phyloP scores from a whole-genome alignment of 2,888 invertebrate species.

The Nomada fucata region DNA sequence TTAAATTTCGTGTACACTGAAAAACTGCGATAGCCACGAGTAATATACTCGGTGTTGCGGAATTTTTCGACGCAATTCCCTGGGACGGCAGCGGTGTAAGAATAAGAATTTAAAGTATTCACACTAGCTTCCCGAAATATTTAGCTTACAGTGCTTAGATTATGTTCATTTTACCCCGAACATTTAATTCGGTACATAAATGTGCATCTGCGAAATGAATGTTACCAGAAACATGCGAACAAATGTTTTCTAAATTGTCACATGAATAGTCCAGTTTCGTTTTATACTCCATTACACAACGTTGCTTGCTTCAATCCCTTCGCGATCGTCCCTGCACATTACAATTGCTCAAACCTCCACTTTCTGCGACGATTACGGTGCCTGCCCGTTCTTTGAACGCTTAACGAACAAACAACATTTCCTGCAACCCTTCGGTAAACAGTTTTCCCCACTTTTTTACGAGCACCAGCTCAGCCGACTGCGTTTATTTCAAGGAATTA shows the following conservation, averaged over 20 bases:
- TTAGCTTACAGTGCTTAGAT: background rate
- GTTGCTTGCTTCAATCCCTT: background rate
- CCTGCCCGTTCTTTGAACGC: background rate
- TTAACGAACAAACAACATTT: background rate
- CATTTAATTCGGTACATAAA: too few species aligned
- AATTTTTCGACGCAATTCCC: conserved; percentile 11
- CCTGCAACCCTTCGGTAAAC: background rate
- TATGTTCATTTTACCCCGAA: background rate
- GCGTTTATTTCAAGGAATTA: conserved; percentile 22
- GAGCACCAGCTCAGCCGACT: background rate
- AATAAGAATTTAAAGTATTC: conserved; percentile 3
- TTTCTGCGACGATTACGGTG: background rate
- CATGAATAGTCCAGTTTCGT: too few species aligned
- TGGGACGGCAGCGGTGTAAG: too few species aligned
- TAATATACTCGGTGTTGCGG: background rate
- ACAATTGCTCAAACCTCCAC: background rate
- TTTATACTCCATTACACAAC: too few species aligned
- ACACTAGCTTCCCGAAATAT: background rate
- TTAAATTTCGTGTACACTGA: background rate
- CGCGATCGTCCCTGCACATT: too few species aligned
- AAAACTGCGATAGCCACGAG: background rate
- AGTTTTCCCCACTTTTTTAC: conserved; percentile 18
- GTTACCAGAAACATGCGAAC: background rate
- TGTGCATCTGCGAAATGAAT: background rate
- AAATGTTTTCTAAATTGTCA: too few species aligned